A percentile compares a stretch with the other conserved stretches of the same genome.
Evolutionary conservation across 2,113 vertebrate species (phyloP).

Genomic region (Riparia riparia): DNA sequence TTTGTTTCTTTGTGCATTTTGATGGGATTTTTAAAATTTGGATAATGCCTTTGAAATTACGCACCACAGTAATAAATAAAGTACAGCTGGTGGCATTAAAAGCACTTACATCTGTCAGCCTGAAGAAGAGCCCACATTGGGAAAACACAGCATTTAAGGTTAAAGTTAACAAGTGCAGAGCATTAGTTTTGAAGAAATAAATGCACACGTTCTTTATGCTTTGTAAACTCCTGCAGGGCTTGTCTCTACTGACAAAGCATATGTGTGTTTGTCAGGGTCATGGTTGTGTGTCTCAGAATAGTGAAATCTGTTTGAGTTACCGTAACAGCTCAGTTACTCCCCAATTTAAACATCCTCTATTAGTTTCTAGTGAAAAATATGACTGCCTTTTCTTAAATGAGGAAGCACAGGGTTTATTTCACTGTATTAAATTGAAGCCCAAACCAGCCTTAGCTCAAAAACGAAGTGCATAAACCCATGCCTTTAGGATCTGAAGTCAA

Average conservation of each 20-base stretch:
- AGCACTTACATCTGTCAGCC: background rate
- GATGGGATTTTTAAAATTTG: background rate
- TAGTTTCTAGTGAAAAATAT: background rate
- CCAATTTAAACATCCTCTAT: background rate
- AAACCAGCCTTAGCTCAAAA: background rate
- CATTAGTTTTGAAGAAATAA: background rate
- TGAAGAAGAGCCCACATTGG: background rate
- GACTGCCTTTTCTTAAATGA: background rate
- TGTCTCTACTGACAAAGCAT: background rate
- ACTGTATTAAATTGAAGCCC: background rate
- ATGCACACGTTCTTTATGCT: background rate
- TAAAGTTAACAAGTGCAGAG: background rate
- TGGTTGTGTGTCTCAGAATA: background rate
- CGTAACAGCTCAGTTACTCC: background rate
- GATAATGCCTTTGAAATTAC: background rate
- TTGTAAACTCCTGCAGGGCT: background rate
- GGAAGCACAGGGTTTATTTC: background rate
- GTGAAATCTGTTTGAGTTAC: background rate
- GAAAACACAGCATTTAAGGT: background rate
- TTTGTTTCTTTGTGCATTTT: background rate
- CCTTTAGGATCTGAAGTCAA: background rate
- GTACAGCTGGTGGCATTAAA: background rate
- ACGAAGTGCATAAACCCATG: background rate
- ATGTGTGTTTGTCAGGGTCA: background rate
- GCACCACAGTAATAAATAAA: background rate